phyloP scores from a whole-genome alignment of 2,888 invertebrate genomes.

The Agriopis marginaria region DNA sequence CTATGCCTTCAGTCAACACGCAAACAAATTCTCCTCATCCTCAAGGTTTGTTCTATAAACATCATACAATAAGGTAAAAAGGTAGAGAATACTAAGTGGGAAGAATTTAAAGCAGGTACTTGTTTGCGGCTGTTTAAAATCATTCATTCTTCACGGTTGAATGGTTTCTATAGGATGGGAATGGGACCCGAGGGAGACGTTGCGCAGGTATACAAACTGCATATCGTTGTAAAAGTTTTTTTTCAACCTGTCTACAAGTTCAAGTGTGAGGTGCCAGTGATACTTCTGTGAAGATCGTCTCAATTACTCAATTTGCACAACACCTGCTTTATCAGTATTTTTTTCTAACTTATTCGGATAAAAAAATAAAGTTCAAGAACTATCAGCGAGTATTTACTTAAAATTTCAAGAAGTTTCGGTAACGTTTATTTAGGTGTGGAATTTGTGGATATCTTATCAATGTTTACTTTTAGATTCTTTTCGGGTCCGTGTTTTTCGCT shows the following conservation, averaged over 20 bases:
- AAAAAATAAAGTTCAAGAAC: constrained; percentile 4
- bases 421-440: constrained; percentile 11
- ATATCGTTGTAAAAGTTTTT: constrained; percentile 60
- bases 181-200: constrained; percentile 68
- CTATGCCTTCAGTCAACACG: constrained; percentile 23
- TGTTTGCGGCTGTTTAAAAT: constrained; percentile 67
- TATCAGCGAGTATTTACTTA: constrained; percentile 2
- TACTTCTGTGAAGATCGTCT: constrained; percentile 15
- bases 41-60: constrained; percentile 39
- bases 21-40: constrained; percentile 31
- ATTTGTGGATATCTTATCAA: constrained; percentile 23
- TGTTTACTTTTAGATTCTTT: constrained; percentile 17
- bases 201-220: constrained; percentile 72
- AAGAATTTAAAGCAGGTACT: constrained; percentile 71
- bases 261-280: constrained; percentile 48
- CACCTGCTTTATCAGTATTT: background rate
- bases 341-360: background rate
- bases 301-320: constrained; percentile 10
- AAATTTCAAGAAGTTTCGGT: constrained; percentile 16
- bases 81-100: constrained; percentile 53
- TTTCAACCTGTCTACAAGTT: constrained; percentile 61
- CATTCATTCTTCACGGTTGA: constrained; percentile 77
- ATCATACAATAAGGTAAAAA: constrained; percentile 48
- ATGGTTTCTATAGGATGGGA: constrained; percentile 69
- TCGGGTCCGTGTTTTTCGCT: constrained; percentile 7